These are phyloP conservation scores for Eupsittula cactorum DNA, from an alignment of 2,113 vertebrate genomes.

Conservation along the genomic window DNA sequence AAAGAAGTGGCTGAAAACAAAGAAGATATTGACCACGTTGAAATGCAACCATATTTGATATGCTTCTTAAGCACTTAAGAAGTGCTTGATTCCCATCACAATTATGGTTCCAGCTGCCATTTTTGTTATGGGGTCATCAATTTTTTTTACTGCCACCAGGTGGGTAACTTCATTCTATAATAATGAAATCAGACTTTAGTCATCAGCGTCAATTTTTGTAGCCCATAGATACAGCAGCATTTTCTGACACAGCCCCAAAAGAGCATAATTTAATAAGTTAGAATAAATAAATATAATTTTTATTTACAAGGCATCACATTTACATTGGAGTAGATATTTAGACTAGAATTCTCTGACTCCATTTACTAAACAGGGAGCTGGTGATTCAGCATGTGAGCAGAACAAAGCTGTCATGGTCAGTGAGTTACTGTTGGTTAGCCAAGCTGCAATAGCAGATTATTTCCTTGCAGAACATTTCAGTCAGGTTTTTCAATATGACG, in stretches of 20 bases:
- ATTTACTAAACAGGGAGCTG: not conserved
- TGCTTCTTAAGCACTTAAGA: not conserved
- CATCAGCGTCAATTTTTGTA: not conserved
- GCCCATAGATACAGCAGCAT: accelerated
- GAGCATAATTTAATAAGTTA: not conserved
- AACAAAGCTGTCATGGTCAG: not conserved
- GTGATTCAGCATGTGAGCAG: not conserved
- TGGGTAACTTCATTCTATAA: not conserved
- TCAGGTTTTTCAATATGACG: not conserved
- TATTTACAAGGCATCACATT: not conserved
- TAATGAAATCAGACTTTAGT: not conserved
- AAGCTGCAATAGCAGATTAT: not conserved
- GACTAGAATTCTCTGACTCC: not conserved
- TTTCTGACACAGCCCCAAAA: not conserved
- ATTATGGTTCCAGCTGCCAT: not conserved
- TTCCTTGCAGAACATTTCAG: not conserved
- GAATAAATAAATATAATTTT: not conserved
- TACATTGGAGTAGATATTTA: not conserved
- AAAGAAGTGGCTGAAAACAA: not conserved
- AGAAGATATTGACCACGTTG: not conserved
- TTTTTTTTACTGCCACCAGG: not conserved
- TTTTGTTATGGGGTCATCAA: not conserved
- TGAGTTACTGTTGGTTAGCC: not conserved
- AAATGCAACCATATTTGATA: not conserved
- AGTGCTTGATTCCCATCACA: not conserved